These are phyloP conservation scores for Catocala sponsa DNA, from an alignment of 2,888 invertebrate genomes.

Conservation along the genomic window DNA sequence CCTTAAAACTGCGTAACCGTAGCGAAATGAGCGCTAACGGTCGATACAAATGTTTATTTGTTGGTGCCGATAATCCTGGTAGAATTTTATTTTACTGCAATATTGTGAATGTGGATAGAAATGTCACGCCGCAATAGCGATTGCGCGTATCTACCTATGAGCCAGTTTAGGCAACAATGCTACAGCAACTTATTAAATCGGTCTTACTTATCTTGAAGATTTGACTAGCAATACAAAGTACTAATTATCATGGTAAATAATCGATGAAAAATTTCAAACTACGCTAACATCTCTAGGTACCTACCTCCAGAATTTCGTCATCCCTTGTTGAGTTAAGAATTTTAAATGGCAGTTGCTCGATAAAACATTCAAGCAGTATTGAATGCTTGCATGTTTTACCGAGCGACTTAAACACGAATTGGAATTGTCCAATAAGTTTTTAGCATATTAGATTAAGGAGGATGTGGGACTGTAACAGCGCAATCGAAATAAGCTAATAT, in stretches of 20 bases:
- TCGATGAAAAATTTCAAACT: too few relatives aligned
- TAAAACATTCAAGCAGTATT: too few relatives aligned
- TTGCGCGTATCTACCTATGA: background rate
- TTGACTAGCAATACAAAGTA: too few relatives aligned
- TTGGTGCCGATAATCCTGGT: constrained; percentile 47
- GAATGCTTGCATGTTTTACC: too few relatives aligned
- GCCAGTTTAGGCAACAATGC: background rate
- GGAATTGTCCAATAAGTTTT: too few relatives aligned
- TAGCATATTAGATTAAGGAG: background rate
- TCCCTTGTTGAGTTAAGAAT: too few relatives aligned
- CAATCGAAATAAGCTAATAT: background rate
- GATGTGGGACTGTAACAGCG: background rate
- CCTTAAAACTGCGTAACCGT: constrained; percentile 25
- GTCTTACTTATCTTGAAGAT: background rate
- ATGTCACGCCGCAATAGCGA: background rate
- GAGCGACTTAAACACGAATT: too few relatives aligned
- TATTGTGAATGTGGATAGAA: constrained; percentile 8
- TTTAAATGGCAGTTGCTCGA: too few relatives aligned
- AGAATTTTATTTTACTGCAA: constrained; percentile 42
- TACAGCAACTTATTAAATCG: background rate
- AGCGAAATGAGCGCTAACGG: constrained; percentile 45
- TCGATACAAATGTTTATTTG: constrained; percentile 49
- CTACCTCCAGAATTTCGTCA: too few relatives aligned
- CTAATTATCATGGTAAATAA: too few relatives aligned
- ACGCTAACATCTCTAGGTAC: too few relatives aligned